phyloP scores from a whole-genome alignment of 2,888 invertebrate species.

The Torymus texanus region DNA sequence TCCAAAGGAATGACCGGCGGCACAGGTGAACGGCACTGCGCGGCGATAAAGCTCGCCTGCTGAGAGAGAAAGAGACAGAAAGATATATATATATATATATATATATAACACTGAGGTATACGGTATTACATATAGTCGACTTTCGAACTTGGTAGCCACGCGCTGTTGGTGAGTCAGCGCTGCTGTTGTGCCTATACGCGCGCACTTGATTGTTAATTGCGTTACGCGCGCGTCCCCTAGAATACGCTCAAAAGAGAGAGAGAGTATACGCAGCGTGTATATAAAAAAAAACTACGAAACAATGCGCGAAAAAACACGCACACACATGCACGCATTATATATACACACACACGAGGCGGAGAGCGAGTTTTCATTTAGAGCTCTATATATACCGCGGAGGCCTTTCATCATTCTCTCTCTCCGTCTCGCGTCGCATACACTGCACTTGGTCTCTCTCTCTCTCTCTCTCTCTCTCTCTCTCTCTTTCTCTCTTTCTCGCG shows the following conservation, averaged over 20 bases:
- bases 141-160: not conserved
- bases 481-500: not conserved
- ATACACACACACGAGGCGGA: not conserved
- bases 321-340: no score
- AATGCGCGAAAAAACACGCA: not conserved
- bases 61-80: no score
- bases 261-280: constrained; percentile 10
- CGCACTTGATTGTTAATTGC: constrained; percentile 50
- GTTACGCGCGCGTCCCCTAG: constrained; percentile 42
- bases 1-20: no score
- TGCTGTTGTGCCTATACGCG: constrained; percentile 23
- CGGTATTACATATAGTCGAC: no score
- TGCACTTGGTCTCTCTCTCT: not conserved
- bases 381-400: not conserved
- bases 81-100: no score
- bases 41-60: no score
- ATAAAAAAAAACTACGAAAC: constrained; percentile 8
- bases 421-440: not conserved
- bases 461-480: constrained; percentile 45
- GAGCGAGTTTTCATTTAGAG: constrained; percentile 47
- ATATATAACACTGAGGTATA: no score
- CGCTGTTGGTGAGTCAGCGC: constrained; percentile 14
- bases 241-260: not conserved
- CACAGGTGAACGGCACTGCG: no score
- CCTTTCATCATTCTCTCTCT: constrained; percentile 50